These are phyloP conservation scores for Melieria omissa DNA, from an alignment of 2,888 invertebrate species.

Conservation along the genomic window DNA sequence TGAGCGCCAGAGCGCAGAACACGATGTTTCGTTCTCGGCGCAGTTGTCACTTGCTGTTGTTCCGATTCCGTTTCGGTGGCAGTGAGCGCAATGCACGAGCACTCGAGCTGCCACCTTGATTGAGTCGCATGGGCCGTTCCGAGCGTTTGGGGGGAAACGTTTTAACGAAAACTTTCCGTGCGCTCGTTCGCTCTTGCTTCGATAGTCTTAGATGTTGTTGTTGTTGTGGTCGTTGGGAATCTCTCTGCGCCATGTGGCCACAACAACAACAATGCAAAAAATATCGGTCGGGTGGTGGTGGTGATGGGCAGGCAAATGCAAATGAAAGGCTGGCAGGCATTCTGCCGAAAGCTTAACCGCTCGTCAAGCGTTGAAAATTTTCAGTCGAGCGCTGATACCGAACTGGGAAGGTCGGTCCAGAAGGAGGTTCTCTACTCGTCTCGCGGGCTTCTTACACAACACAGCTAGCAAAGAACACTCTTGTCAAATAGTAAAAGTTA, in stretches of 20 bases:
- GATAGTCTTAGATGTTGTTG: not conserved
- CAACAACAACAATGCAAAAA: slow-evolving; percentile 1
- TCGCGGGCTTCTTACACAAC: slow-evolving; percentile 61
- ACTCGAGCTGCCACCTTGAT: too few species aligned
- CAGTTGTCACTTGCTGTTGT: too few species aligned
- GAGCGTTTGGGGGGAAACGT: not conserved
- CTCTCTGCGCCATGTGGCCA: not conserved
- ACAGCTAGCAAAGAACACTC: slow-evolving; percentile 39
- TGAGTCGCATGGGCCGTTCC: too few species aligned
- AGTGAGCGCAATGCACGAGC: too few species aligned
- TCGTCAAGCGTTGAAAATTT: slow-evolving; percentile 60
- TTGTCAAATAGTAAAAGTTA: slow-evolving; percentile 13
- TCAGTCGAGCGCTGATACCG: slow-evolving; percentile 67
- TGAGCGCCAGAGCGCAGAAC: not conserved
- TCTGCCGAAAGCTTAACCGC: slow-evolving; percentile 60
- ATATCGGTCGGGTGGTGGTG: not conserved
- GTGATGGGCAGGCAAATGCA: not conserved
- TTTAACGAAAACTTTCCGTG: slow-evolving; percentile 28
- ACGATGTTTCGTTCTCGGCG: too few species aligned
- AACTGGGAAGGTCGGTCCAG: slow-evolving; percentile 65
- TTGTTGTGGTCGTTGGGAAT: not conserved
- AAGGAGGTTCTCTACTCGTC: slow-evolving; percentile 57
- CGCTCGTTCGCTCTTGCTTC: not conserved
- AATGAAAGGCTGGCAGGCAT: not conserved
- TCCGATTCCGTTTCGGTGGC: too few species aligned